Evolutionary conservation across 2,888 invertebrate species (phyloP).

Genomic region (Drosophila borborema): DNA sequence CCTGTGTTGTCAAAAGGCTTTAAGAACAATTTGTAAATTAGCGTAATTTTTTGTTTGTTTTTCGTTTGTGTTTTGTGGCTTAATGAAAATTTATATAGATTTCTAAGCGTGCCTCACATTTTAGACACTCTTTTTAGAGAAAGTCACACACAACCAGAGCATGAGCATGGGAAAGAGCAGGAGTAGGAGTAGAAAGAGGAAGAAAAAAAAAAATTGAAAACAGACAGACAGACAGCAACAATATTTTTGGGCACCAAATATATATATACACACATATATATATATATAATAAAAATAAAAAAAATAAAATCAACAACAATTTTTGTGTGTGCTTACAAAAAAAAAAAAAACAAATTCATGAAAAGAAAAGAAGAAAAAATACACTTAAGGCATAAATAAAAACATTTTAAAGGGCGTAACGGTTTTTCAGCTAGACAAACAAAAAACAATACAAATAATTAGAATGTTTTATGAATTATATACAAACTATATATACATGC

Average conservation of each 20-base stretch:
- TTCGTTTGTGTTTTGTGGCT: conserved; percentile 19
- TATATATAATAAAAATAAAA: conserved; percentile 1
- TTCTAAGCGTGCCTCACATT: conserved; percentile 61
- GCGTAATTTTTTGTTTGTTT: conserved; percentile 18
- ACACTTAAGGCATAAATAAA: conserved; percentile 5
- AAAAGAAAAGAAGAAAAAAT: background rate
- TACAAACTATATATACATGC: conserved; percentile 50
- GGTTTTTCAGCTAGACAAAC: conserved; percentile 16
- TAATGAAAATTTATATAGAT: conserved; percentile 25
- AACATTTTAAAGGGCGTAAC: conserved; percentile 7
- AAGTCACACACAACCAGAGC: conserved; percentile 22
- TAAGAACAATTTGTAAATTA: conserved; percentile 48
- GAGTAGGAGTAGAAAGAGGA: background rate
- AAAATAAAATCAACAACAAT: background rate
- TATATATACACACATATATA: conserved; percentile 13
- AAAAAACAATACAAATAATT: conserved; percentile 46
- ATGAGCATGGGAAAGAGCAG: background rate
- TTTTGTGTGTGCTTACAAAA: conserved; percentile 3
- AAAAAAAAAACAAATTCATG: background rate
- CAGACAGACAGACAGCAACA: conserved; percentile 60
- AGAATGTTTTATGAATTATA: conserved; percentile 78
- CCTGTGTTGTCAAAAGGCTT: conserved; percentile 75
- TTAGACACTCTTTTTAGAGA: conserved; percentile 53
- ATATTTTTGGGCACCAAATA: conserved; percentile 75
- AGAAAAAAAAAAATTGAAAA: background rate